Base-by-base conservation (phyloP, 2,888 invertebrate species). In the Hydraecia micacea region DNA sequence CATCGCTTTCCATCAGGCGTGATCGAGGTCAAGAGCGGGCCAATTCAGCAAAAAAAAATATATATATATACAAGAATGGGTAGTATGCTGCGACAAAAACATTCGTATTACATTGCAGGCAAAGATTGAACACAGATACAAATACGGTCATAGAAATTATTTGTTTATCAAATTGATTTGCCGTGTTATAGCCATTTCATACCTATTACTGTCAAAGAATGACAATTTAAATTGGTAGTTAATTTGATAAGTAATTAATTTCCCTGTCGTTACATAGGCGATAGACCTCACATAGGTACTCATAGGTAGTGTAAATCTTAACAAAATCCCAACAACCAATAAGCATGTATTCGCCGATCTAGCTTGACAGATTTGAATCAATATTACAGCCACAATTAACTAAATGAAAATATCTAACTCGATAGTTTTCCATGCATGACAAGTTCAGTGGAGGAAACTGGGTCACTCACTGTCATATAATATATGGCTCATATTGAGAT, bases 381-480 rank as follows among this genome's bases (percentile, higher is more conserved):
- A 21, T 55, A 42, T 49, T 21, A 49, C 2, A 49, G 7, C 0
- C 2, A 49, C 0, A 9, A 58, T 39, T 21, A 1, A 42, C 28
- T 21, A 11, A 67, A 42, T 67, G 3, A 9, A 18, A 8, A 66
- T 1, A 15, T 32, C 6, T 21, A 42, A 65, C 25, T 46, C 2
- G 2, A 46, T 55, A 28, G 46, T 67, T 63, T 63, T 42, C 36
- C 25, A 63, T 62, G 46, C 46, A 49, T 65, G 15, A 28, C 28
- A 8, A 66, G 13, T 21, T 73, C n/a, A 18, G 4, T 55, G 21
- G 1, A 36, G n/a, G 36, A 58, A 81, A 72, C 49, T 81, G 49
- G 68, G 77, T 73, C 83, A 65, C 21, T 58, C 42, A 67, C 25
- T 63, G 21, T 65, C 15, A 21, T 71, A 11, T 75, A 11, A 21